These are phyloP conservation scores for Sialis fuliginosa DNA, from an alignment of 2,888 invertebrate genomes.

Conservation along the genomic window DNA sequence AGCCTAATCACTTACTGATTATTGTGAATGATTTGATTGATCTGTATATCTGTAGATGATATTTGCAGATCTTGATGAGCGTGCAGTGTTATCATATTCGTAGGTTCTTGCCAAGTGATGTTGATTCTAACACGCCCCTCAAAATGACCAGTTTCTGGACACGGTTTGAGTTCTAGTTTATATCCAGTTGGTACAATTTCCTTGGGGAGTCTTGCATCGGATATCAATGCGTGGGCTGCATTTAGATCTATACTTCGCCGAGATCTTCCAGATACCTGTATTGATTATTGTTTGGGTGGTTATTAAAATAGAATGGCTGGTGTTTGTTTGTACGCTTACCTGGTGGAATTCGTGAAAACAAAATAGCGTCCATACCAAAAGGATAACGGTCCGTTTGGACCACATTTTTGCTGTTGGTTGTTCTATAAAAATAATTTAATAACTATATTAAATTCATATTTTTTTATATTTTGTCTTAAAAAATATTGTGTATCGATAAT, in stretches of 20 bases:
- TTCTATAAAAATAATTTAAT: too few species aligned
- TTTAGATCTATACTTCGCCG: slow-evolving; percentile 52
- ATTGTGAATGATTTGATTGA: slow-evolving; percentile 20
- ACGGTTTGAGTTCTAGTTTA: slow-evolving; percentile 45
- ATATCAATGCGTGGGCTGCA: slow-evolving; percentile 43
- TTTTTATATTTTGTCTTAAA: too few species aligned
- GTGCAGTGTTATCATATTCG: slow-evolving; percentile 45
- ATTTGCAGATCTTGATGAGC: slow-evolving; percentile 45
- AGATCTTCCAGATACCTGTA: slow-evolving; percentile 14
- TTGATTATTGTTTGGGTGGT: background rate
- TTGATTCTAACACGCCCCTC: slow-evolving; percentile 51
- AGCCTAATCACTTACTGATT: slow-evolving; percentile 17
- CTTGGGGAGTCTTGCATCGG: slow-evolving; percentile 42
- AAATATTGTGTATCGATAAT: too few species aligned
- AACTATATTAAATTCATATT: too few species aligned
- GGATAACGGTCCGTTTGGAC: too few species aligned
- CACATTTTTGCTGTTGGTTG: too few species aligned
- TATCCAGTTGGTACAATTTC: slow-evolving; percentile 48
- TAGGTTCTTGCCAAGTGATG: slow-evolving; percentile 41
- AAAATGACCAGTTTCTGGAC: slow-evolving; percentile 43
- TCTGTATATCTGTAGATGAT: slow-evolving; percentile 29
- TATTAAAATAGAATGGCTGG: background rate
- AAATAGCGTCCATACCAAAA: background rate
- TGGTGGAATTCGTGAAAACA: too few species aligned
- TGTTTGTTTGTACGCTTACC: background rate